Evolutionary conservation across 2,888 invertebrate species (phyloP), one percentile per base, ranked within the genome.

Genomic region (Mythimna albipuncta): DNA sequence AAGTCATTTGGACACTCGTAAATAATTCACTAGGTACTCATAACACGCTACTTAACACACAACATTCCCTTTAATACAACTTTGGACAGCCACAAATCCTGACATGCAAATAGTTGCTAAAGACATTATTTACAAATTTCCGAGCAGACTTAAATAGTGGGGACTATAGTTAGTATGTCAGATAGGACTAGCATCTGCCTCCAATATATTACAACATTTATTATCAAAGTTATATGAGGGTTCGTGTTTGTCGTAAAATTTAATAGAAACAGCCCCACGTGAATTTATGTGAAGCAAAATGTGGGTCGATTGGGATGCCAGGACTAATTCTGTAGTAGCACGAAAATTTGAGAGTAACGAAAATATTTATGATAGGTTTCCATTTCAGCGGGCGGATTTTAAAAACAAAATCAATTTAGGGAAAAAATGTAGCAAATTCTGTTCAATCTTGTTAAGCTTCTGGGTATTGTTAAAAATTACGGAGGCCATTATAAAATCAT

Each of bases 171-270:
- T 74, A 75, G 88, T 89, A 84, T 88, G 88, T 88, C 88, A 85
- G 86, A 88, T 87, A 85, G 86, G 85, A 80, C 87, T 82, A 87
- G 85, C 91, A 90, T 90, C 91, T 91, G 92, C 86, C 89, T 83
- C 87, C 90, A 88, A 94, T 94, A 93, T 92, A 93, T 93, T 91
- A 93, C 91, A 92, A 91, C 92, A 91, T 93, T 94, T 95, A 95
- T 94, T 95, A 95, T 94, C 94, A 95, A 96, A 96, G 95, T 95
- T 95, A 92, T 92, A 93, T 91, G 90, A 92, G 92, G 94, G 93
- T 90, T 87, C 89, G 85, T 93, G 94, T 93, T 93, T 93, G 93
- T 93, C 93, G 92, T 94, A 92, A 94, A 95, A 94, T 95, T 93
- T 95, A 95, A 95, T 95, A 95, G 93, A 92, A 93, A 93, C 93